Evolutionary conservation across 37 sponge, comb jelly and placozoan species (phyloP).

Genomic region (Tethya wilhelma): DNA sequence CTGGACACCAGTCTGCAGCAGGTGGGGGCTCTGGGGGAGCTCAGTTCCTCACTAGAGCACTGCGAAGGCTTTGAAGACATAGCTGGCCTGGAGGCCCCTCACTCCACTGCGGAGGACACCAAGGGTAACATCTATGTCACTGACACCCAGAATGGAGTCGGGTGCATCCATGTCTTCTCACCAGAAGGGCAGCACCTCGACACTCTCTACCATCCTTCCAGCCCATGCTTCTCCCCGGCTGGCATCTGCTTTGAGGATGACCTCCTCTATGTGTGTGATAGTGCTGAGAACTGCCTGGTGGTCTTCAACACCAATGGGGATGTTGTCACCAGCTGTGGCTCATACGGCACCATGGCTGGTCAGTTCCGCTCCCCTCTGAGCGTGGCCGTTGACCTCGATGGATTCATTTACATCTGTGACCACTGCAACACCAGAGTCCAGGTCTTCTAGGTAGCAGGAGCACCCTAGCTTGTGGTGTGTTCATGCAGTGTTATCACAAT

Average conservation of each 20-base stretch:
- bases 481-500: too few species aligned
- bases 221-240: constrained; percentile 8
- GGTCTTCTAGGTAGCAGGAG: too few species aligned
- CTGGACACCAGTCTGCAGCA: constrained; percentile 26
- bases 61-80: constrained; percentile 6
- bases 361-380: constrained; percentile 40
- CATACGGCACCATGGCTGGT: constrained; percentile 18
- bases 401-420: constrained; percentile 50
- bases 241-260: constrained; percentile 31
- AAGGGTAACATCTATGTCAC: constrained; percentile 15
- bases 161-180: constrained; percentile 23
- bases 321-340: constrained; percentile 16
- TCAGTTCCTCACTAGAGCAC: too few species aligned
- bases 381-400: constrained; percentile 44
- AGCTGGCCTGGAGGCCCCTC: constrained; percentile 9
- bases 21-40: constrained; percentile 13
- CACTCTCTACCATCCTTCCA: background rate
- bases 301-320: constrained; percentile 17
- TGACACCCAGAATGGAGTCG: background rate
- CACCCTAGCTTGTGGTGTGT: too few species aligned
- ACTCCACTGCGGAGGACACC: constrained; percentile 15
- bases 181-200: background rate
- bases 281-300: constrained; percentile 6
- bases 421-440: constrained; percentile 33
- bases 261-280: constrained; percentile 29